These are phyloP conservation scores for Oryzias celebensis DNA, from an alignment of 2,113 vertebrate species.

Conservation along the genomic window DNA sequence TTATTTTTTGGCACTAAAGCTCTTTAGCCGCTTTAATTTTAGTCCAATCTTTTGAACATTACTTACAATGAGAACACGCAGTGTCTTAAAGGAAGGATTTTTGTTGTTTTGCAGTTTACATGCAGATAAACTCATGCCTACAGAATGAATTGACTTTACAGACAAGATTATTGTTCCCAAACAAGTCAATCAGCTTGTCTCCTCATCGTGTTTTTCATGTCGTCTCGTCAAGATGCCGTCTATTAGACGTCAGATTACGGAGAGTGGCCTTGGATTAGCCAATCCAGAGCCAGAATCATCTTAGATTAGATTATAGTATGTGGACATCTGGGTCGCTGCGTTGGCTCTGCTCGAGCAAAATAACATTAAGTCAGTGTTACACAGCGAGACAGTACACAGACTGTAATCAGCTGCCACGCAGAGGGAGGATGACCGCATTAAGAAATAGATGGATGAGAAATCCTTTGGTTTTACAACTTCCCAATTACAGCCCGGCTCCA, in stretches of 20 bases:
- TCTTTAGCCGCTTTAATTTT: not conserved
- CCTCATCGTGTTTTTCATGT: conserved; percentile 27
- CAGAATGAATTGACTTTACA: conserved; percentile 50
- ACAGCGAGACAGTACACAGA: conserved; percentile 63
- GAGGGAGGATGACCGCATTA: conserved; percentile 57
- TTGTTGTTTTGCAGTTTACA: conserved; percentile 33
- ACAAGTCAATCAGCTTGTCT: conserved; percentile 62
- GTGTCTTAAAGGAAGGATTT: conserved; percentile 28
- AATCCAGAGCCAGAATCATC: conserved; percentile 64
- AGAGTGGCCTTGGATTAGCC: conserved; percentile 72
- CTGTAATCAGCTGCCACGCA: conserved; percentile 58
- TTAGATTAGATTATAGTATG: conserved; percentile 74
- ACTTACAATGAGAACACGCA: not conserved
- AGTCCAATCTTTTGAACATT: conserved; percentile 7
- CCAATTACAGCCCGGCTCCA: conserved; percentile 34
- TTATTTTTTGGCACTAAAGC: not conserved
- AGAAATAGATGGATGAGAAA: conserved; percentile 48
- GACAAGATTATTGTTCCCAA: conserved; percentile 52
- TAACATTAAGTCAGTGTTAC: conserved; percentile 68
- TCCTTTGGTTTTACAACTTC: conserved; percentile 56
- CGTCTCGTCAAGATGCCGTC: conserved; percentile 61
- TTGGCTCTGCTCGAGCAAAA: conserved; percentile 56
- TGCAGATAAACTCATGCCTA: conserved; percentile 29
- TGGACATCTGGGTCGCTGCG: conserved; percentile 69
- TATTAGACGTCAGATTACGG: conserved; percentile 68